Evolutionary conservation across 2,113 vertebrate species (phyloP).

Genomic region (Pseudorectes ferrugineus): DNA sequence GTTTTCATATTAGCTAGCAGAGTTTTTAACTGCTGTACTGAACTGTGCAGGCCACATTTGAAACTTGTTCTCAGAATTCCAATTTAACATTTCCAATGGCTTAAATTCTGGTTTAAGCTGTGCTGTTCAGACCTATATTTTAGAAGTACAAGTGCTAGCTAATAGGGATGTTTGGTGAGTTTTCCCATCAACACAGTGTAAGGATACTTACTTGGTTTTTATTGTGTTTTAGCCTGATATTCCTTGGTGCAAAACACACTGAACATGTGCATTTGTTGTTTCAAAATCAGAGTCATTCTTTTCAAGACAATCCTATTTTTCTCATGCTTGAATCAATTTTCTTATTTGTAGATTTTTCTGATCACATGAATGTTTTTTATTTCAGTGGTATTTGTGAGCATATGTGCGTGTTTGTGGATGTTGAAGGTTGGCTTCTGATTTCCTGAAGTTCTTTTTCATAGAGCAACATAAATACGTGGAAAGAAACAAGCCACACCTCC

Average conservation of each 20-base stretch:
- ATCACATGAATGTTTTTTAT: background rate
- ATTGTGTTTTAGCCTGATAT: background rate
- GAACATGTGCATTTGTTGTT: background rate
- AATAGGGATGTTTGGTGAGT: background rate
- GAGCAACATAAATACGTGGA: background rate
- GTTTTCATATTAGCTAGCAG: background rate
- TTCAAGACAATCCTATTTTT: background rate
- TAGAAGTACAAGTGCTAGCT: background rate
- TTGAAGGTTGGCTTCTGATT: background rate
- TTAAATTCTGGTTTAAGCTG: background rate
- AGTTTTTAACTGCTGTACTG: background rate
- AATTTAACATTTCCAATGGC: background rate
- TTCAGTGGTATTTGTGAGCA: background rate
- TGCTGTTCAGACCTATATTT: background rate
- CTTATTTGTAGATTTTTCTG: background rate
- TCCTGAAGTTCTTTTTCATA: background rate
- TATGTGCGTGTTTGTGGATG: accelerated
- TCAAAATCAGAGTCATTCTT: background rate
- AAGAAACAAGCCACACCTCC: background rate
- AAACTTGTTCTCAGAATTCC: background rate
- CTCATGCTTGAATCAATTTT: background rate
- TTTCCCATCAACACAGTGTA: background rate
- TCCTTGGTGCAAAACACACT: background rate
- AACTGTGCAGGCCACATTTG: background rate
- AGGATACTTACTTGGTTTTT: background rate